These are phyloP conservation scores for Bathynomus jamesi DNA, from an alignment of 1,140 invertebrate species.

Conservation along the genomic window DNA sequence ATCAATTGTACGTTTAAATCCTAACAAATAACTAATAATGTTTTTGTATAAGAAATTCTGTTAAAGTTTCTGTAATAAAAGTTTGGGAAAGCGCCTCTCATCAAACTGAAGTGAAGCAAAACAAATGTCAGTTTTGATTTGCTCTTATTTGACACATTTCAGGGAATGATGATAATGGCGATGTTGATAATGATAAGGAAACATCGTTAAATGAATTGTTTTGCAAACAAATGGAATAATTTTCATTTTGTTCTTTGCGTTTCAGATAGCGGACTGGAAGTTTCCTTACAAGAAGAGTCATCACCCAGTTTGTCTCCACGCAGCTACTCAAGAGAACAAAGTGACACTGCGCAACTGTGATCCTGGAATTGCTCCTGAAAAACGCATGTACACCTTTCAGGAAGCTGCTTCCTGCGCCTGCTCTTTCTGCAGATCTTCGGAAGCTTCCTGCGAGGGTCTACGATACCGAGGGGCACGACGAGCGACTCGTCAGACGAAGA, in stretches of 20 bases:
- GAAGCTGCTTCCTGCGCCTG: conserved; percentile 57
- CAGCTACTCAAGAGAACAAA: conserved; percentile 49
- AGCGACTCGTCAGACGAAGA: conserved; percentile 15
- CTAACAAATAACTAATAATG: too few relatives aligned
- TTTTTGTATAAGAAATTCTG: too few relatives aligned
- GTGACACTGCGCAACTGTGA: conserved; percentile 57
- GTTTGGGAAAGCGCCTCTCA: too few relatives aligned
- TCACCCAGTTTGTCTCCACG: conserved; percentile 76
- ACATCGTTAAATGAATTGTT: too few relatives aligned
- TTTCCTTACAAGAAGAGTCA: conserved; percentile 74
- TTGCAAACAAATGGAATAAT: too few relatives aligned
- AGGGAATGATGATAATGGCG: too few relatives aligned
- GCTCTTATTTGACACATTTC: too few relatives aligned
- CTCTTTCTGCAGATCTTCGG: conserved; percentile 48
- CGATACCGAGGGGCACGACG: conserved; percentile 27
- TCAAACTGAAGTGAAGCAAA: too few relatives aligned
- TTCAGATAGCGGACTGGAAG: conserved; percentile 69
- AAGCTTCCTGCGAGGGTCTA: conserved; percentile 50
- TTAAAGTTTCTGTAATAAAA: too few relatives aligned
- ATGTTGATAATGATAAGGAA: too few relatives aligned
- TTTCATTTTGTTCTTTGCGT: conserved; percentile 20
- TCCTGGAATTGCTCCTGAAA: conserved; percentile 50
- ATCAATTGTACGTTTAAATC: too few relatives aligned
- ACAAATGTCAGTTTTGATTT: neutral
- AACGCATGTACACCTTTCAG: conserved; percentile 53